Base-by-base conservation (phyloP, 2,113 vertebrate species). In the Muntiacus muntjak region DNA sequence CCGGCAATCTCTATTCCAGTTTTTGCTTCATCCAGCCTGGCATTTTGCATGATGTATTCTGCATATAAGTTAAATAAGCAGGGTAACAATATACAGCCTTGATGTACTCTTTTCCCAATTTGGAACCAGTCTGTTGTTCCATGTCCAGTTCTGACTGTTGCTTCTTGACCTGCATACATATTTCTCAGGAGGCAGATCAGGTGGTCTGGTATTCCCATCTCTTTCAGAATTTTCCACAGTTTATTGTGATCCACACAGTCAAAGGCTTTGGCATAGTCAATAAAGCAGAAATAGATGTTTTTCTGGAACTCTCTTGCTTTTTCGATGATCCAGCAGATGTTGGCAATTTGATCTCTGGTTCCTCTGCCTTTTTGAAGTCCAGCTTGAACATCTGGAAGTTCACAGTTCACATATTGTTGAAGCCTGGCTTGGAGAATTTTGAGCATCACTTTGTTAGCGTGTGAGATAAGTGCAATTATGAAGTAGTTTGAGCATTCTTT, bases 251-350 rank as follows among this genome's bases (percentile, higher is more conserved):
- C 30, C 62, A 64, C 62, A 64, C 30, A 64, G 62, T 64, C 30
- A 64, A 33, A 64, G 60, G 30, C 30, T 64, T 64, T 64, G 60
- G 60, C 60, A 64, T n/a, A 64, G 30, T 64, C 62, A 64, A 64
- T 64, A 33, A n/a, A 64, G 30, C 30, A 4, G 30, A 64, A 64
- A n/a, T 64, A 64, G 62, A 17, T n/a, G 15, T 7, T 64, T 64
- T 64, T 33, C 62, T 64, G 30, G 30, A 33, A 17, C 30, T 64
- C 62, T 64, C 62, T 64, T 64, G 60, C 60, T 64, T 64, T 64
- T 33, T 64, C 3, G 0, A 64, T 33, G 62, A 33, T 64, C 30
- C 62, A 33, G 30, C 3, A 0, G 64, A 67, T 67, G 64, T 0
- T 67, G 64, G 33, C 33, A 67, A 67, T 67, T 67, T 67, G 33